Percentiles rank a stretch among this genome's conserved stretches.
phyloP scores from a whole-genome alignment of 1,140 invertebrate genomes.

The Calliphora vicina region DNA sequence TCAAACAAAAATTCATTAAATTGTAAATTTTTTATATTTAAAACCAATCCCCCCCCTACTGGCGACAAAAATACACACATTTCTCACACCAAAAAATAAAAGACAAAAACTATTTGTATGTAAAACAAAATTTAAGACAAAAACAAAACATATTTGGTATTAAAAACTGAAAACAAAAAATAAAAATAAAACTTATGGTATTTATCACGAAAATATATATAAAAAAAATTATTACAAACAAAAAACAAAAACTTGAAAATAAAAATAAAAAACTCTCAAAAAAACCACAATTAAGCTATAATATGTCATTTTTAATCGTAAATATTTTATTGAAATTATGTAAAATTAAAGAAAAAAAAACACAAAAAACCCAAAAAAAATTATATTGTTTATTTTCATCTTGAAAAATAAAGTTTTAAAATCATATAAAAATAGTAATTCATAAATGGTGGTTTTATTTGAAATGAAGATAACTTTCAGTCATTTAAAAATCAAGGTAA shows the following conservation, averaged over 20 bases:
- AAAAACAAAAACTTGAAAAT: constrained; percentile 59
- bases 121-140: constrained; percentile 26
- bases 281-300: constrained; percentile 41
- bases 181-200: constrained; percentile 27
- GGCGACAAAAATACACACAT: background rate
- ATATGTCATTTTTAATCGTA: constrained; percentile 63
- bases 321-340: constrained; percentile 64
- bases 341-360: constrained; percentile 60
- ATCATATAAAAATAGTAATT: constrained; percentile 64
- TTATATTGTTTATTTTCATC: constrained; percentile 64
- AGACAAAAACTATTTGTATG: constrained; percentile 38
- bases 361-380: constrained; percentile 57
- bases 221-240: constrained; percentile 16
- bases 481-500: no score
- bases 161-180: background rate
- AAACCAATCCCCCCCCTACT: background rate
- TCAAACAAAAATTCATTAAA: background rate
- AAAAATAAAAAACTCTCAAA: constrained; percentile 44
- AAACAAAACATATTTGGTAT: constrained; percentile 33
- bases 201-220: constrained; percentile 25
- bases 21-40: constrained; percentile 19
- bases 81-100: constrained; percentile 2
- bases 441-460: constrained; percentile 20
- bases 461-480: background rate
- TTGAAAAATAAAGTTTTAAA: constrained; percentile 65